Evolutionary conservation across 2,797 vertebrate genomes (phyloP), one percentile per base, ranked within the genome.

Genomic region (Crocodylus rhombifer): DNA sequence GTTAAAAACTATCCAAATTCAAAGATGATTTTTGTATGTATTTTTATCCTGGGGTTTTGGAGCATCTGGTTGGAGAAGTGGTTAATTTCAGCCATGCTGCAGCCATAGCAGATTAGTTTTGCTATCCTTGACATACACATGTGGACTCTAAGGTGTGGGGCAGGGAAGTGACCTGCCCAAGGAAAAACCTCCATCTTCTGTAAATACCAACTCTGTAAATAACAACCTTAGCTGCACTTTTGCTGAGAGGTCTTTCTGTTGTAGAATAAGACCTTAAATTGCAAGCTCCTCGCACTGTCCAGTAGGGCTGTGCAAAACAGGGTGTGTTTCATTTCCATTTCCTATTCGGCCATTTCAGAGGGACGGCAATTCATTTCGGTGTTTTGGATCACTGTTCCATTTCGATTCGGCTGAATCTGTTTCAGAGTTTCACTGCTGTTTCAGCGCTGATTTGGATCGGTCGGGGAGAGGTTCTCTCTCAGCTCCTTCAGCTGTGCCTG

Each of bases 131-230:
- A 8, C 20, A 23, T 82, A 51, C 26, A 28, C 13, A 28, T 0
- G 0, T 1, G 28, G 60, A 23, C 33, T 33, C 61, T 64, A 74
- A 64, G 61, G 36, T 23, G 17, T 23, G 55, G 63, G 64, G 75
- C 30, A 36, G 16, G 26, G 42, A 36, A 20, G 60, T 26, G 28
- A 26, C 25, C 5, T 33, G 14, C 3, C 4, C 23, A 18, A 12
- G 13, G 57, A n/a, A 69, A 69, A 69, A 33, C 65, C 33, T 69
- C 30, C 30, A 20, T 12, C 30, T 69, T 13, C 30, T 20, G 12
- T 51, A 51, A 51, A 51, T 51, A 51, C 42, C 42, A 51, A 21
- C 6, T 71, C 21, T 0, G 1, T 0, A 0, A 26, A 17, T 15
- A 5, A 30, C 63, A 56, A 9, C 12, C 67, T 8, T 51, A 26